These are phyloP conservation scores for Myrmophylax atrothorax DNA, from an alignment of 2,113 vertebrate species.

Conservation along the genomic window DNA sequence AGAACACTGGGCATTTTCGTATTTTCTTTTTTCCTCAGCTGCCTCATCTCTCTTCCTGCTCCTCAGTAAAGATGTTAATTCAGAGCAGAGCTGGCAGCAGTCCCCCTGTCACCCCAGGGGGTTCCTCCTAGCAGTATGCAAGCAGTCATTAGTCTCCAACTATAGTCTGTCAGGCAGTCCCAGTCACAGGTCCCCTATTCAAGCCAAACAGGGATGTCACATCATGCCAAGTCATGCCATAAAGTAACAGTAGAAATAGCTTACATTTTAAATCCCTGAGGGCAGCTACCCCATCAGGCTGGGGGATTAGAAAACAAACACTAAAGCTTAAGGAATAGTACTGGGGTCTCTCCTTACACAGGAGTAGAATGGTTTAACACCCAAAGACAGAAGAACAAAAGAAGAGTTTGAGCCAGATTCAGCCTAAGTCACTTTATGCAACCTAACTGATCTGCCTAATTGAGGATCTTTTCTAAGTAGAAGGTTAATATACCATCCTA, in stretches of 20 bases:
- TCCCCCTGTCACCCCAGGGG: slow-evolving; percentile 31
- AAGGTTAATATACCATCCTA: not conserved
- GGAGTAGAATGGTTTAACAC: not conserved
- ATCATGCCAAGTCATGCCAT: slow-evolving; percentile 49
- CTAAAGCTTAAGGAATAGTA: not conserved
- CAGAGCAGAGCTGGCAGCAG: slow-evolving; percentile 45
- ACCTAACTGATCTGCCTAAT: not conserved
- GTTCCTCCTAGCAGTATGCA: slow-evolving; percentile 52
- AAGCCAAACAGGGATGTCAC: slow-evolving; percentile 37
- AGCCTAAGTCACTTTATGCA: not conserved
- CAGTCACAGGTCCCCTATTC: not conserved
- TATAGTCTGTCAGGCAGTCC: slow-evolving; percentile 36
- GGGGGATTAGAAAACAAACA: not conserved
- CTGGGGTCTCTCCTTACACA: not conserved
- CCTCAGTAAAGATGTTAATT: slow-evolving; percentile 56
- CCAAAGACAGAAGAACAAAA: not conserved
- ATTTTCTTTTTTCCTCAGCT: not conserved
- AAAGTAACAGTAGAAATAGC: slow-evolving; percentile 8
- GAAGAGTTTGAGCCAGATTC: not conserved
- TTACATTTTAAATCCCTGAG: not conserved
- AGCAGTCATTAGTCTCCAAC: slow-evolving; percentile 50
- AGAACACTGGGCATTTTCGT: not conserved
- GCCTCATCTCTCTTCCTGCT: slow-evolving; percentile 7
- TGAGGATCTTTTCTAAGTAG: not conserved
- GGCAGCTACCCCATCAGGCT: slow-evolving; percentile 4